Percentiles rank a stretch among this genome's conserved stretches.
phyloP scores from a whole-genome alignment of 2,797 vertebrate genomes.

The Acridotheres tristis region DNA sequence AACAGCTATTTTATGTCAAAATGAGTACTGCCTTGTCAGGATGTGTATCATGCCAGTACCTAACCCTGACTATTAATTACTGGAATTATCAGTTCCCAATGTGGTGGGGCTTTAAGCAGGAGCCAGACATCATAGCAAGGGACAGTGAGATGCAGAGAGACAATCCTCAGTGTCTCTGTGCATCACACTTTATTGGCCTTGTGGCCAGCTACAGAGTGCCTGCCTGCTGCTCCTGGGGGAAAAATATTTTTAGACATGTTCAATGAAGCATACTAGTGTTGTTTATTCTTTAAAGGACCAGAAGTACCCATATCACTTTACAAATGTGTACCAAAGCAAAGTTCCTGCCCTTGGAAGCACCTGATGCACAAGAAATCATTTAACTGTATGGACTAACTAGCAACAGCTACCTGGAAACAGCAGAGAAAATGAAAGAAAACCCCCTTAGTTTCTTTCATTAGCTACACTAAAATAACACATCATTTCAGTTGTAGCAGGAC shows the following conservation, averaged over 20 bases:
- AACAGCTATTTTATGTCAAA: neutral
- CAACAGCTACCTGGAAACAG: neutral
- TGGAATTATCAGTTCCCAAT: neutral
- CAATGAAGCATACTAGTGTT: conserved; percentile 43
- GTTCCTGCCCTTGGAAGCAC: conserved; percentile 10
- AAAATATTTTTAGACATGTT: conserved; percentile 55
- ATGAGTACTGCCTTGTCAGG: neutral
- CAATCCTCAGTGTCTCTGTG: neutral
- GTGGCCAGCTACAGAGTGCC: neutral
- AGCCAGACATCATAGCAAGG: neutral
- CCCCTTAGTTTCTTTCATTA: neutral
- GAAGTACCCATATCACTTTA: neutral
- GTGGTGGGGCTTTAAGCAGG: neutral
- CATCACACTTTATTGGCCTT: neutral
- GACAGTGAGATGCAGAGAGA: neutral
- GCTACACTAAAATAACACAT: neutral
- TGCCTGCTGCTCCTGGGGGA: neutral
- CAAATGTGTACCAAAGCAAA: neutral
- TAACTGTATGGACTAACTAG: neutral
- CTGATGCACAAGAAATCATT: neutral
- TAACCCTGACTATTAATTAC: neutral
- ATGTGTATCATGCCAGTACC: too few species aligned
- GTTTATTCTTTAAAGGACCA: conserved; percentile 31
- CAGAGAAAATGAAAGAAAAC: neutral
- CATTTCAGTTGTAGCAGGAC: neutral